Evolutionary conservation across 64 coral and sea anemone species (phyloP), one percentile per base, ranked within the genome.

Genomic region (Montipora efflorescens): DNA sequence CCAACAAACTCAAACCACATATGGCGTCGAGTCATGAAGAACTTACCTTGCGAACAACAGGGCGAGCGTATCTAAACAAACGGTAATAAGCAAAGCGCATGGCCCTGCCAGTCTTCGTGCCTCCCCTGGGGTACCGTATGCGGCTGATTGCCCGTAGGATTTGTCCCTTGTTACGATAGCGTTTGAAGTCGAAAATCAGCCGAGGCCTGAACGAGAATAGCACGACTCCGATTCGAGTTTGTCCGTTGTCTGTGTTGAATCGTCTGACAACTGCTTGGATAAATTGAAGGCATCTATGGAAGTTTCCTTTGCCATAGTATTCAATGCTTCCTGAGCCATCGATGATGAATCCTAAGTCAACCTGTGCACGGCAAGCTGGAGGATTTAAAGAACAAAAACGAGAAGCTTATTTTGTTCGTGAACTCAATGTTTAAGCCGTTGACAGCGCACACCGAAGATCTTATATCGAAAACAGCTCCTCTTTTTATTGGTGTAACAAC

Each of bases 301-400:
- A 95, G 74, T 95, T 95, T 57, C 88, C 74, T 8, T 68, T 67
- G 28, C 88, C 88, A 22, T 47, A 90, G 1, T 50, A 49, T 51
- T 85, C 76, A 67, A 92, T 92, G 10, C 89, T 92, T 73, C 89
- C 82, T n/a, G 89, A 88, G 14, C 89, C 89, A 64, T 95, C 89
- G 67, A 95, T 88, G 10, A 92, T 10, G 44, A 95, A 88, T 18
- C 59, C 82, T n/a, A 92, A 52, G 21, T 95, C 82, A 5, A 95
- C 72, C 3, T 21, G 81, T 15, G 94, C 89, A 73, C 85, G 67
- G 90, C 94, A 95, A 2, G 12, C 94, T 95, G 90, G 5, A 49
- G 55, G 11, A 79, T 14, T 18, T 16, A 71, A 71, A 71, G 16
- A 67, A 18, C 11, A 71, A 21, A 71, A 71, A n/a, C 10, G 18